Evolutionary conservation across 2,113 vertebrate species (phyloP).

Genomic region (Melanotaenia duboulayi): DNA sequence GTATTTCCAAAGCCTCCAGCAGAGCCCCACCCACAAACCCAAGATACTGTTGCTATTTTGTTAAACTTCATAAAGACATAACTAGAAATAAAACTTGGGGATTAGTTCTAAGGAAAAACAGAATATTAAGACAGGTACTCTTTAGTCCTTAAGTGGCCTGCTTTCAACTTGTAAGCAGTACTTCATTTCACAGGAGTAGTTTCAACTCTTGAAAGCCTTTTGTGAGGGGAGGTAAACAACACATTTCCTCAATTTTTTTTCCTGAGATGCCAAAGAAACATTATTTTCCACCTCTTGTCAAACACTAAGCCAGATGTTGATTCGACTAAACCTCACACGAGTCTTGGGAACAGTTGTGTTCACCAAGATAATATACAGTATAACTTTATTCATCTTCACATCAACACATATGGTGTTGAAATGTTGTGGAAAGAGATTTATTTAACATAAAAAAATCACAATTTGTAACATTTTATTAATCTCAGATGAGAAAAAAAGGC

Average conservation of each 20-base stretch:
- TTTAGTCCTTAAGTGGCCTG: conserved; percentile 8
- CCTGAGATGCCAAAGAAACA: conserved; percentile 39
- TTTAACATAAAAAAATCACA: no score
- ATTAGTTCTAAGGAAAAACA: conserved; percentile 21
- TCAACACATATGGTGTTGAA: no score
- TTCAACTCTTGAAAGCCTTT: conserved; percentile 27
- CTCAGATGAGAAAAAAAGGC: no score
- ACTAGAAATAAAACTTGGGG: conserved; percentile 8
- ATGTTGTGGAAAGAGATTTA: no score
- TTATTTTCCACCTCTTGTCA: conserved; percentile 54
- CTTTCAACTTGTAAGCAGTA: conserved; percentile 22
- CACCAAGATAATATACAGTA: no score
- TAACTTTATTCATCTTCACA: no score
- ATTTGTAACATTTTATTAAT: no score
- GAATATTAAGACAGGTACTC: conserved; percentile 9
- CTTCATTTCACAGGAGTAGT: conserved; percentile 37
- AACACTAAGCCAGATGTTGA: conserved; percentile 71
- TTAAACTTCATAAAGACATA: background rate
- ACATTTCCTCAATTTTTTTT: conserved; percentile 17
- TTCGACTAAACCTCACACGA: conserved; percentile 34
- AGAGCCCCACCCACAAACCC: conserved; percentile 1
- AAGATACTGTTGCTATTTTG: conserved; percentile 9
- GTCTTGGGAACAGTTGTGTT: conserved; percentile 1
- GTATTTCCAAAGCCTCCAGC: conserved; percentile 46
- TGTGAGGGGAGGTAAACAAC: conserved; percentile 44